Percentiles rank a stretch among this genome's conserved stretches.
These are phyloP conservation scores for Gallinago undulata DNA, from an alignment of 2,113 vertebrate genomes.

Conservation along the genomic window DNA sequence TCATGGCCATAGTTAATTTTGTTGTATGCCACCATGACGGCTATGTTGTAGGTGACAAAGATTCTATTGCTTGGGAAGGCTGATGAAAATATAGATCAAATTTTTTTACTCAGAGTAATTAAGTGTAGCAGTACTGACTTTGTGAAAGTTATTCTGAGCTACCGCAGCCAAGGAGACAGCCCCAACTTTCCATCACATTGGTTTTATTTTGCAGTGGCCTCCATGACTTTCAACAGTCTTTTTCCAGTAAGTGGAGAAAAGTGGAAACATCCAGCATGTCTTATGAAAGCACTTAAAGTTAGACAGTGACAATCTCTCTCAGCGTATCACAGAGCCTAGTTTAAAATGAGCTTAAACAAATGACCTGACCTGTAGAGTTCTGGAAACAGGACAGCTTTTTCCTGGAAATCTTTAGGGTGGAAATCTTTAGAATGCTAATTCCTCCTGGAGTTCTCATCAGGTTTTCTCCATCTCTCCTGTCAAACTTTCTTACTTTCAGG, in stretches of 20 bases:
- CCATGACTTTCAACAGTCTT: not conserved
- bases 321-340: not conserved
- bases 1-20: slow-evolving; percentile 22
- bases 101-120: slow-evolving; percentile 15
- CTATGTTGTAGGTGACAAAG: not conserved
- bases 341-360: not conserved
- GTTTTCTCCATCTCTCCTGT: not conserved
- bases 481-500: not conserved
- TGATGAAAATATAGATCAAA: slow-evolving; percentile 17
- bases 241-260: not conserved
- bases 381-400: not conserved
- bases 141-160: slow-evolving; percentile 14
- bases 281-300: not conserved
- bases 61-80: not conserved
- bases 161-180: not conserved
- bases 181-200: not conserved
- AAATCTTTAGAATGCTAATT: not conserved
- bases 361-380: not conserved
- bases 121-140: slow-evolving; percentile 7
- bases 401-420: not conserved
- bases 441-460: not conserved
- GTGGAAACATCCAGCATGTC: not conserved
- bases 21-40: not conserved
- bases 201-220: not conserved
- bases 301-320: not conserved